Conservation (phyloP, 1,140 invertebrate genomes). For the Meteorus sp. region DNA sequence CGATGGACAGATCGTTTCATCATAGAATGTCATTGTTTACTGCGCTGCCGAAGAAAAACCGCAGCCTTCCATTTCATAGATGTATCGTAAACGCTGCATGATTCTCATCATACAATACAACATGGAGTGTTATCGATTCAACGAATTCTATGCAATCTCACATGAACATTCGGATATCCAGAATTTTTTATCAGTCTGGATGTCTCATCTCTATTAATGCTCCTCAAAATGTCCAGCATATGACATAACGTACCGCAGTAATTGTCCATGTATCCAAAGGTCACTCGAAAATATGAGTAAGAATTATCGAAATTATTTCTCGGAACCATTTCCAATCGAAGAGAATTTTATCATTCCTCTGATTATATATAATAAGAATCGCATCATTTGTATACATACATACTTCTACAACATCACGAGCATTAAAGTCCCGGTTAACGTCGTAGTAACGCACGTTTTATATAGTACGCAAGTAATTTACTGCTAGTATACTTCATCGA, state of each 20-base stretch:
- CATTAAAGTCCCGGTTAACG: conserved; percentile 30
- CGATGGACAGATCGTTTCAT: conserved; percentile 14
- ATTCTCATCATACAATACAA: conserved; percentile 13
- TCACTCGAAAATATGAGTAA: no score
- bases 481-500: conserved; percentile 9
- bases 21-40: conserved; percentile 26
- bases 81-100: conserved; percentile 19
- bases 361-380: conserved; percentile 9
- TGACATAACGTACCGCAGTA: no score
- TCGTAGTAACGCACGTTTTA: conserved; percentile 30
- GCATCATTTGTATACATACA: conserved; percentile 13
- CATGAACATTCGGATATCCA: no score
- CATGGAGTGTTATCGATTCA: conserved; percentile 13
- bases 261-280: no score
- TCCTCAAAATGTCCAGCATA: no score
- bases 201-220: no score
- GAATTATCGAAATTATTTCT: no score
- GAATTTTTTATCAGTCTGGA: no score
- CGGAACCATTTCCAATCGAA: no score
- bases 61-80: conserved; percentile 4
- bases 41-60: conserved; percentile 18
- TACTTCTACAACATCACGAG: conserved; percentile 26
- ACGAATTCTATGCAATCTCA: conserved; percentile 15
- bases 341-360: no score
- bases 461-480: conserved; percentile 33